Conservation (phyloP, 2,888 invertebrate genomes). For the Drosophila differens region DNA sequence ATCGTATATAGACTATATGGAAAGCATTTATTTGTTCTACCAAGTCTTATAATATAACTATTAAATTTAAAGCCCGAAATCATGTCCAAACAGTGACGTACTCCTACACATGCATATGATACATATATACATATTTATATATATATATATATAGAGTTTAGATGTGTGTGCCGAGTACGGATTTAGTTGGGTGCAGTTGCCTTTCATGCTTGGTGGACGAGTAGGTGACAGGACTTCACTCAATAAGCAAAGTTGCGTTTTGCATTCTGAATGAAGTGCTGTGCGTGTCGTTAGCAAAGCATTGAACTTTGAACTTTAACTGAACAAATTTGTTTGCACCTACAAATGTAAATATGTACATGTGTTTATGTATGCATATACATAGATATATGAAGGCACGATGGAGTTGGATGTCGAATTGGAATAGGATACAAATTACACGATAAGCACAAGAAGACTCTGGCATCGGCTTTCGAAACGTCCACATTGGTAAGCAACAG, state of each 20-base stretch:
- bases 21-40: neutral
- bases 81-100: neutral
- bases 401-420: neutral
- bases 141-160: neutral
- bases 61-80: neutral
- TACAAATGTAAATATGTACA: neutral
- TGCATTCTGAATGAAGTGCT: neutral
- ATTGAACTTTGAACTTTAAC: slow-evolving; percentile 20
- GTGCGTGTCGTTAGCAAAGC: slow-evolving; percentile 10
- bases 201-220: neutral
- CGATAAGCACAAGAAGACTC: neutral
- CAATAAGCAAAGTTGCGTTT: slow-evolving; percentile 7
- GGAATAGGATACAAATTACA: neutral
- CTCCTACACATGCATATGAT: neutral
- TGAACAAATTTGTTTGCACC: too few species aligned
- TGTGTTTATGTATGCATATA: neutral
- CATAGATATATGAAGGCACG: neutral
- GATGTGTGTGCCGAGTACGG: neutral
- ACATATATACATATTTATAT: neutral
- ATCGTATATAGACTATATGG: neutral
- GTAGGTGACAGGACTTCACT: slow-evolving; percentile 13
- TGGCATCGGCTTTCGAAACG: neutral
- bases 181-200: slow-evolving; percentile 1
- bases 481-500: neutral
- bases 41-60: neutral